A percentile compares a stretch with the other conserved stretches of the same genome.
phyloP scores from a whole-genome alignment of 1,140 invertebrate species.

The Drosophila baimaii region DNA sequence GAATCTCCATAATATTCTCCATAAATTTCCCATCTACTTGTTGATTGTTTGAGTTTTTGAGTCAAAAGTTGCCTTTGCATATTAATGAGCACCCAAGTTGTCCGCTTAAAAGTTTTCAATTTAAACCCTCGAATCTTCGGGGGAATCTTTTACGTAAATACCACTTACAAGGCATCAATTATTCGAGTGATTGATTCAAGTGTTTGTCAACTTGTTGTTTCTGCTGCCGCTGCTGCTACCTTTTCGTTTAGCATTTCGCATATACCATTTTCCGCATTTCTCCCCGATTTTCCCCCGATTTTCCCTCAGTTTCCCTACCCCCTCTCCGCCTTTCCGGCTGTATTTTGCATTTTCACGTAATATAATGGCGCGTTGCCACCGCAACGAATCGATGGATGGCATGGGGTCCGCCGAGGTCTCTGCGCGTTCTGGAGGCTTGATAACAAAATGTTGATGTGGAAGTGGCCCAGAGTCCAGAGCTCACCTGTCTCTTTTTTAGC shows the following conservation, averaged over 20 bases:
- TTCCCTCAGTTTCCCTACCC: background rate
- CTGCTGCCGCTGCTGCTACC: conserved; percentile 14
- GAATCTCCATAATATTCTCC: conserved; percentile 13
- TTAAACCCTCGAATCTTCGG: conserved; percentile 24
- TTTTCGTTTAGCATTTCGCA: conserved; percentile 10
- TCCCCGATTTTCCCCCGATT: background rate
- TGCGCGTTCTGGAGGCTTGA: conserved; percentile 13
- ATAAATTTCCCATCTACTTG: conserved; percentile 6
- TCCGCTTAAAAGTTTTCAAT: conserved; percentile 34
- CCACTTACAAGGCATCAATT: conserved; percentile 54
- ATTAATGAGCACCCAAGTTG: conserved; percentile 30
- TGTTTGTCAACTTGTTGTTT: conserved; percentile 51
- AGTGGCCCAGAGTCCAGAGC: conserved; percentile 44
- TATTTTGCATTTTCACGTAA: conserved; percentile 59
- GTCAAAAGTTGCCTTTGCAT: conserved; percentile 1
- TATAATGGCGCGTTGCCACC: conserved; percentile 65
- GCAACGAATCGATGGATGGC: conserved; percentile 58
- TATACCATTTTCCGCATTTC: conserved; percentile 5
- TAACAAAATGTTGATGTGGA: conserved; percentile 49
- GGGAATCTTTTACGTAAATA: conserved; percentile 32
- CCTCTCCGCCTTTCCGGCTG: background rate
- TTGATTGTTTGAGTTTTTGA: conserved; percentile 14
- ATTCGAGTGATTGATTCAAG: conserved; percentile 53
- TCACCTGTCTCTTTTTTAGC: conserved; percentile 38
- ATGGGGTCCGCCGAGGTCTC: conserved; percentile 3